Conservation (phyloP, 2,888 invertebrate species). For the Stenichneumon culpator region DNA sequence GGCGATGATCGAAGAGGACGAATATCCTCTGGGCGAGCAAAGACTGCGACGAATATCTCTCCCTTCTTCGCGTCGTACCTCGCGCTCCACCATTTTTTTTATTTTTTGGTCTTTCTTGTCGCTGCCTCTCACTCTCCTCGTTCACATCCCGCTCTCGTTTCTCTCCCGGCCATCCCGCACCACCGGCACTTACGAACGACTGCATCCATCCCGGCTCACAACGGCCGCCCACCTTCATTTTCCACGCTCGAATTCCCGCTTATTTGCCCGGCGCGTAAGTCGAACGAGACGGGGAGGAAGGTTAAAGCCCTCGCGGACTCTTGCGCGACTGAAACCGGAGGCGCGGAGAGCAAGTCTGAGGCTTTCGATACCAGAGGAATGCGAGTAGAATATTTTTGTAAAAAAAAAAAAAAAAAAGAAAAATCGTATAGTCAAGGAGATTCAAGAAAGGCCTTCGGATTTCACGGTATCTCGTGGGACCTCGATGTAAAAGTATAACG, state of each 20-base stretch:
- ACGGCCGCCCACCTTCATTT: constrained; percentile 64
- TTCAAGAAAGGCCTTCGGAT: too few species aligned
- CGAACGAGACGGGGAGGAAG: constrained; percentile 56
- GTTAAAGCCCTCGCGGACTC: constrained; percentile 44
- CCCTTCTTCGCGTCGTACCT: constrained; percentile 19
- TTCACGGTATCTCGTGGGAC: too few species aligned
- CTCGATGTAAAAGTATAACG: too few species aligned
- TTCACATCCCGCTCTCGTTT: constrained; percentile 38
- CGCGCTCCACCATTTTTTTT: constrained; percentile 2
- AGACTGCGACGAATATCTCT: constrained; percentile 60
- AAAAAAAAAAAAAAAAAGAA: not conserved
- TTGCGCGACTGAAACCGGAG: constrained; percentile 25
- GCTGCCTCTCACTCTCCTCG: constrained; percentile 17
- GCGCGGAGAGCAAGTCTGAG: constrained; percentile 6
- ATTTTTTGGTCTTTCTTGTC: not conserved
- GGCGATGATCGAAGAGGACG: constrained; percentile 67
- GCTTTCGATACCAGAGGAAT: not conserved
- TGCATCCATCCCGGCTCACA: constrained; percentile 42
- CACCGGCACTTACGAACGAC: constrained; percentile 50
- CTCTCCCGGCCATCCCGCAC: constrained; percentile 13
- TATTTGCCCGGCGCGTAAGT: constrained; percentile 63
- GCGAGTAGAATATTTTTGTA: not conserved
- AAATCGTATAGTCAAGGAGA: not conserved
- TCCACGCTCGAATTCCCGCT: constrained; percentile 65
- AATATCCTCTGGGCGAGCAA: constrained; percentile 64